Conservation (phyloP, 1,140 invertebrate genomes). For the Drosophila murphyi region DNA sequence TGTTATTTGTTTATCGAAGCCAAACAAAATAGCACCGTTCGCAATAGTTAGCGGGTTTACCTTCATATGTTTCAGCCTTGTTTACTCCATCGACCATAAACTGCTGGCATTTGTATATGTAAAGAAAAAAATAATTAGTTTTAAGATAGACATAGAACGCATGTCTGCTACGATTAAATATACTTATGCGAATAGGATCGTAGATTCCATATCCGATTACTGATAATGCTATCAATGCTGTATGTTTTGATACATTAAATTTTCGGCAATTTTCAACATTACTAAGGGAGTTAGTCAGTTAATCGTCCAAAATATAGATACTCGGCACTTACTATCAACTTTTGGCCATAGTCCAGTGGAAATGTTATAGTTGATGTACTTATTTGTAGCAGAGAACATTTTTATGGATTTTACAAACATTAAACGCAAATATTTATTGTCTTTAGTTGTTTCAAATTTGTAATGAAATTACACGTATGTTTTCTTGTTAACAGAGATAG, state of each 20-base stretch:
- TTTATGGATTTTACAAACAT: slow-evolving; percentile 56
- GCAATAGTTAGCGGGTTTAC: too few relatives aligned
- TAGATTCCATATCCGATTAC: neutral
- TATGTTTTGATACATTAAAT: neutral
- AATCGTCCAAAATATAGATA: neutral
- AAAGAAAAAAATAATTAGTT: too few relatives aligned
- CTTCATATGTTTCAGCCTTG: too few relatives aligned
- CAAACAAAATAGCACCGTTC: too few relatives aligned
- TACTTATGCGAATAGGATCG: neutral
- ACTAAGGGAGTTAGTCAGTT: neutral
- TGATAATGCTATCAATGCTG: neutral
- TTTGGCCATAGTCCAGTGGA: neutral
- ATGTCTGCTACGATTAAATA: neutral
- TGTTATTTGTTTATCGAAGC: too few relatives aligned
- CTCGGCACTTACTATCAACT: neutral
- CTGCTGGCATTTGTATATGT: neutral
- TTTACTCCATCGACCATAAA: neutral
- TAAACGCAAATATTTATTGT: slow-evolving; percentile 71
- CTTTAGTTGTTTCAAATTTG: slow-evolving; percentile 67
- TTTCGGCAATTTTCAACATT: too few relatives aligned
- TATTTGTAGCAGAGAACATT: neutral
- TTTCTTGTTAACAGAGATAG: slow-evolving; percentile 27
- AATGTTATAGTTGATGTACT: neutral
- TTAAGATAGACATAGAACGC: neutral
- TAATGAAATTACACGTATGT: slow-evolving; percentile 55